These are phyloP conservation scores for Macrochelys suwanniensis DNA, from an alignment of 2,797 vertebrate genomes.

Conservation along the genomic window DNA sequence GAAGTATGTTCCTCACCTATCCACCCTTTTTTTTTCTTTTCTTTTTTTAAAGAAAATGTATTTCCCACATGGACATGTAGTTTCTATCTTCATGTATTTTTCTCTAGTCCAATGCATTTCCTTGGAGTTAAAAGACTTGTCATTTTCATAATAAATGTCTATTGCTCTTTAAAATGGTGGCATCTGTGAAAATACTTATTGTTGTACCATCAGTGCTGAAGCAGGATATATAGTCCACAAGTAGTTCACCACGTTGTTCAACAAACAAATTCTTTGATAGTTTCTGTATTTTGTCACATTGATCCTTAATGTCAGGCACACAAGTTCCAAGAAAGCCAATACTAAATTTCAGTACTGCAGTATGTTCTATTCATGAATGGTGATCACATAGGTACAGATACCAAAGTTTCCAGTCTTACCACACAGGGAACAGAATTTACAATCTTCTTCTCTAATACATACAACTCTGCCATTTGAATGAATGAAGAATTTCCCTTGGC, in stretches of 20 bases:
- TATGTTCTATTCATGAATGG: background rate
- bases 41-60: background rate
- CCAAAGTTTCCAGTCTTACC: background rate
- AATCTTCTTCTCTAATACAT: background rate
- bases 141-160: conserved; percentile 6
- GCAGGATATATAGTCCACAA: conserved; percentile 35
- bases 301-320: conserved; percentile 19
- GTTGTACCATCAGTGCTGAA: conserved; percentile 4
- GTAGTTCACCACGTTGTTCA: background rate
- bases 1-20: background rate
- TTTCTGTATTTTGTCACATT: background rate
- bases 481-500: background rate
- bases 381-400: background rate
- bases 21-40: background rate
- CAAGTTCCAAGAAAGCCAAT: background rate
- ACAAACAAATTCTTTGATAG: background rate
- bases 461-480: background rate
- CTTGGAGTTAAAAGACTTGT: background rate
- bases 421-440: background rate
- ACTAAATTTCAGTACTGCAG: background rate
- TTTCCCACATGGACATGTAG: background rate
- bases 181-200: conserved; percentile 14
- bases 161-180: conserved; percentile 51
- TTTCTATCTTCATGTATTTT: background rate
- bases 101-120: background rate